Conservation (phyloP, 2,888 invertebrate genomes). For the Coenonympha arcania region DNA sequence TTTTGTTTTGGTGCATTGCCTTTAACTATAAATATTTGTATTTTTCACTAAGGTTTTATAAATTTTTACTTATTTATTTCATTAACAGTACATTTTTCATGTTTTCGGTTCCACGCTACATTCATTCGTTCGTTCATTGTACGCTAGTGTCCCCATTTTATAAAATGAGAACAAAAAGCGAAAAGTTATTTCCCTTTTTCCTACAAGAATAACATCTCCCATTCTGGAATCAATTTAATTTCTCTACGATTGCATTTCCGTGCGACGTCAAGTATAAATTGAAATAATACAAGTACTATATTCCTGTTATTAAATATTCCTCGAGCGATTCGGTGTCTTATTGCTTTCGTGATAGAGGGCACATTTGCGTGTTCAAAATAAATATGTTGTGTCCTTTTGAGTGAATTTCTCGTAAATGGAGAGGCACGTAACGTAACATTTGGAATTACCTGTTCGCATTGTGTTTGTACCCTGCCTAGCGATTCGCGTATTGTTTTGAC, state of each 20-base stretch:
- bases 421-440: conserved; percentile 13
- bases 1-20: too few relatives aligned
- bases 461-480: background rate
- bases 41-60: too few relatives aligned
- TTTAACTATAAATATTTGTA: too few relatives aligned
- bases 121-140: too few relatives aligned
- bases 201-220: conserved; percentile 11
- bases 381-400: conserved; percentile 10
- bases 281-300: conserved; percentile 21
- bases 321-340: conserved; percentile 7
- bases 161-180: background rate
- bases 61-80: too few relatives aligned
- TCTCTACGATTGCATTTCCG: conserved; percentile 20
- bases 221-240: conserved; percentile 21
- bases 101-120: too few relatives aligned
- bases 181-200: background rate
- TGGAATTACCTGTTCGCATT: conserved; percentile 13
- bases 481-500: too few relatives aligned
- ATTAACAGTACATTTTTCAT: too few relatives aligned
- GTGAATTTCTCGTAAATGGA: conserved; percentile 17
- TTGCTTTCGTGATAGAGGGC: background rate
- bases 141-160: too few relatives aligned
- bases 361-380: background rate
- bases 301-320: conserved; percentile 11
- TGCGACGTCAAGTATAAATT: conserved; percentile 16